phyloP scores from a whole-genome alignment of 1,140 invertebrate species.

The Papilio polytes region DNA sequence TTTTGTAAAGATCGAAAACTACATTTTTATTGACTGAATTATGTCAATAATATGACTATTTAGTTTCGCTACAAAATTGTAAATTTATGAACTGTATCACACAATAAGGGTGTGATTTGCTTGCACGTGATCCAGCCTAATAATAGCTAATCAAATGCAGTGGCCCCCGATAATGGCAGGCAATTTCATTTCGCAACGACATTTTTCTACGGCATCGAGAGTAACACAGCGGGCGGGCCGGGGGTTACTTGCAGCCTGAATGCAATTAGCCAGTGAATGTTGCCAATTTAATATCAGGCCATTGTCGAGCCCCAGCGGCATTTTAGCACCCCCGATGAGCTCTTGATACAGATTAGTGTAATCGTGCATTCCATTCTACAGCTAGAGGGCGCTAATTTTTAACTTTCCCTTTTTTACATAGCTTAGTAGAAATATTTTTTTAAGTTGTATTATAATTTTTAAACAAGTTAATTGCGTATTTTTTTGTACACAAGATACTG shows the following conservation, averaged over 20 bases:
- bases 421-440: not conserved
- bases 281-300: slow-evolving; percentile 69
- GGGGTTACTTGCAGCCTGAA: slow-evolving; percentile 63
- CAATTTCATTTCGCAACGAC: slow-evolving; percentile 29
- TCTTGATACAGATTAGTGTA: slow-evolving; percentile 28
- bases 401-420: not conserved
- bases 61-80: too few relatives aligned
- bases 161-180: slow-evolving; percentile 24
- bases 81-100: not conserved
- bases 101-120: not conserved
- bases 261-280: slow-evolving; percentile 70
- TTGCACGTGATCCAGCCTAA: slow-evolving; percentile 14
- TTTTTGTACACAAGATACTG: not conserved
- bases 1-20: not conserved
- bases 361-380: slow-evolving; percentile 27
- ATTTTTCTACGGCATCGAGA: slow-evolving; percentile 24
- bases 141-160: slow-evolving; percentile 34
- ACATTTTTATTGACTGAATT: too few relatives aligned
- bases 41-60: too few relatives aligned
- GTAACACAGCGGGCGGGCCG: slow-evolving; percentile 40
- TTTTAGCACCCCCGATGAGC: slow-evolving; percentile 39
- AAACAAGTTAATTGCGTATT: not conserved
- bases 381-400: not conserved
- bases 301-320: slow-evolving; percentile 46
- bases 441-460: not conserved